Percentiles rank a stretch among this genome's conserved stretches.
phyloP scores from a whole-genome alignment of 1,140 invertebrate species.

The Trichogramma pretiosum region DNA sequence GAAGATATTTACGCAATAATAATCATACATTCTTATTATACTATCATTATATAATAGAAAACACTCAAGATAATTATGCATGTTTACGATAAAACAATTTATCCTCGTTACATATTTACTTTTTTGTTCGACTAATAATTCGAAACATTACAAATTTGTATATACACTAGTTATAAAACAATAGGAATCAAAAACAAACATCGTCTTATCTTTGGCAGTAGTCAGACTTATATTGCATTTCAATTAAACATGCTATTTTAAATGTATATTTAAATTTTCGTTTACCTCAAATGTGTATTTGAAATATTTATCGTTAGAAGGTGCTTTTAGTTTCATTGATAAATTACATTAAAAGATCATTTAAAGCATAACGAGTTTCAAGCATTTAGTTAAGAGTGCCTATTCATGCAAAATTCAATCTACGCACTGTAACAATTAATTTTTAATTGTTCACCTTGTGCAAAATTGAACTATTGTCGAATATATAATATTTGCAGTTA shows the following conservation, averaged over 20 bases:
- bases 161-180: not conserved
- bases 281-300: not conserved
- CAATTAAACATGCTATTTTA: slow-evolving; percentile 6
- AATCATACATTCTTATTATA: not conserved
- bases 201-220: slow-evolving; percentile 16
- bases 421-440: too few relatives aligned
- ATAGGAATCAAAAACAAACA: slow-evolving; percentile 5
- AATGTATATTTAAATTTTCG: not conserved
- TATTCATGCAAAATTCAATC: not conserved
- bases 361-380: not conserved
- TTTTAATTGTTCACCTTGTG: too few relatives aligned
- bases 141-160: not conserved
- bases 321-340: not conserved
- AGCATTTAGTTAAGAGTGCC: not conserved
- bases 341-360: not conserved
- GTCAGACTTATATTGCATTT: slow-evolving; percentile 15
- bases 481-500: too few relatives aligned
- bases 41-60: slow-evolving; percentile 1
- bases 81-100: not conserved
- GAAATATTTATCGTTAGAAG: not conserved
- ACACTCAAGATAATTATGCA: slow-evolving; percentile 6
- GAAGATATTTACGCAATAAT: slow-evolving; percentile 7
- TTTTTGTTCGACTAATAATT: not conserved
- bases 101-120: not conserved
- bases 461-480: too few relatives aligned